Evolutionary conservation across 2,113 vertebrate species (phyloP).

Genomic region (Deroptyus accipitrinus): DNA sequence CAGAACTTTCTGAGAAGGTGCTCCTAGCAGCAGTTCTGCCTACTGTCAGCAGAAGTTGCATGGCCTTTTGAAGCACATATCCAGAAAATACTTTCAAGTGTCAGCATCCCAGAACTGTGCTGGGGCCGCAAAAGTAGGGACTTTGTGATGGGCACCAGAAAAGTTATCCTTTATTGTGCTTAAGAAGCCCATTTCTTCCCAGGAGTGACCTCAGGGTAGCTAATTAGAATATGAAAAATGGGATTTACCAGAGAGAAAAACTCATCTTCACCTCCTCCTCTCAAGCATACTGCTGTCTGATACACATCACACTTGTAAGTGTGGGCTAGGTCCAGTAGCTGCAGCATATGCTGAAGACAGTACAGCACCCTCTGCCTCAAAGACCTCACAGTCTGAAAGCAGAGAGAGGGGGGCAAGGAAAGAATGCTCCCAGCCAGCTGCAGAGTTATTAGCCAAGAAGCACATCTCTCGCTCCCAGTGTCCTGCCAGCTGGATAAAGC

Average conservation of each 20-base stretch:
- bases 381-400: background rate
- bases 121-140: background rate
- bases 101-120: background rate
- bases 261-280: background rate
- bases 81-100: background rate
- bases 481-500: background rate
- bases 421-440: no score
- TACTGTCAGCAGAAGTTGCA: background rate
- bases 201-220: background rate
- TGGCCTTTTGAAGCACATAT: rapidly evolving
- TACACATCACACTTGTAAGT: background rate
- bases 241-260: background rate
- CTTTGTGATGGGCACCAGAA: background rate
- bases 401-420: background rate
- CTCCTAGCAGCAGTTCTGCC: background rate
- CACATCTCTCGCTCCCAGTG: background rate
- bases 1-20: background rate
- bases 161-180: background rate
- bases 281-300: background rate
- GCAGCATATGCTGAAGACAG: background rate
- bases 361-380: background rate
- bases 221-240: background rate
- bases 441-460: background rate
- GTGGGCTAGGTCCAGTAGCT: background rate
- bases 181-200: background rate